phyloP scores from a whole-genome alignment of 2,113 vertebrate genomes.

The Hydropotes inermis region DNA sequence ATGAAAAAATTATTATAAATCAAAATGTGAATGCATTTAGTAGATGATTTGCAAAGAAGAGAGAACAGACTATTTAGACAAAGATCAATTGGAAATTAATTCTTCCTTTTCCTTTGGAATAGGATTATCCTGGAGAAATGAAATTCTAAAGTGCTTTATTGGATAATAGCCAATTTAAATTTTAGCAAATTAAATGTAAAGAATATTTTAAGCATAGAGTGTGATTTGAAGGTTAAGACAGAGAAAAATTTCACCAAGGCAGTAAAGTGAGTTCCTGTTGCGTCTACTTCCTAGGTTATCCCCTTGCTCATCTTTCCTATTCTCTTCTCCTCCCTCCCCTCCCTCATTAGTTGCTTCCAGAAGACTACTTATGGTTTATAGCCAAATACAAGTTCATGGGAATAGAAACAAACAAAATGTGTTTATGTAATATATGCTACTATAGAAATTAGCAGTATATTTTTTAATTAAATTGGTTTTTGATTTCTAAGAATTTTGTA shows the following conservation, averaged over 20 bases:
- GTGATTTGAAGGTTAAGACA: background rate
- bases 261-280: background rate
- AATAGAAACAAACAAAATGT: background rate
- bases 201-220: background rate
- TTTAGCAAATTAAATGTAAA: conserved; percentile 56
- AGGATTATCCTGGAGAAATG: conserved; percentile 33
- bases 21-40: conserved; percentile 39
- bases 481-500: background rate
- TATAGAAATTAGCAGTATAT: background rate
- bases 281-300: background rate
- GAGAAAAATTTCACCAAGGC: background rate
- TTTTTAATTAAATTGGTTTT: background rate
- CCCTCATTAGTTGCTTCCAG: background rate
- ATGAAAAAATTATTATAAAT: background rate
- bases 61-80: background rate
- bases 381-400: background rate
- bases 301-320: background rate
- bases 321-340: background rate
- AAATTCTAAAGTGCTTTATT: conserved; percentile 63
- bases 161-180: conserved; percentile 58
- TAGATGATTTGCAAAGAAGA: conserved; percentile 36
- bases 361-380: background rate
- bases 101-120: conserved; percentile 45
- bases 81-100: conserved; percentile 56
- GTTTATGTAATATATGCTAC: background rate